phyloP scores from a whole-genome alignment of 2,113 vertebrate species.

The Rhagologus leucostigma region DNA sequence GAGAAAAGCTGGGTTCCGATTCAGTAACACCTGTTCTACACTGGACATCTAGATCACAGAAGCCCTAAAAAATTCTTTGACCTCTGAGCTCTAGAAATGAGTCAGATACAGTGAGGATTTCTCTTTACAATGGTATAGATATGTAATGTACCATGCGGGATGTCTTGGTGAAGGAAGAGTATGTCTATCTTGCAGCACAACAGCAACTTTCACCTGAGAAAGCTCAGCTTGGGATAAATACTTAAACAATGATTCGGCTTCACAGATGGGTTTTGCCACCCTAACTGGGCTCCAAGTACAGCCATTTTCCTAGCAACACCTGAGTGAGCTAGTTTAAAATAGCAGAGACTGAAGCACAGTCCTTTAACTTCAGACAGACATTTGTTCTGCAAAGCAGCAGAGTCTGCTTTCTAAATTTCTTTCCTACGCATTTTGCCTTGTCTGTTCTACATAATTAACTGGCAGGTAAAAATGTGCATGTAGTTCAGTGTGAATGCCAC shows the following conservation, averaged over 20 bases:
- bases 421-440: neutral
- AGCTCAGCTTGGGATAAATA: neutral
- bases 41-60: neutral
- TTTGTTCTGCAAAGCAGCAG: neutral
- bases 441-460: neutral
- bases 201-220: neutral
- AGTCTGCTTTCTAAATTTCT: neutral
- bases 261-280: neutral
- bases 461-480: neutral
- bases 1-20: neutral
- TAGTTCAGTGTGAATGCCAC: neutral
- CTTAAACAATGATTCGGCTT: neutral
- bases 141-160: neutral
- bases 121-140: neutral
- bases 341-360: neutral
- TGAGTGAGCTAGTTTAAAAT: neutral
- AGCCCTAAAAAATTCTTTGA: neutral
- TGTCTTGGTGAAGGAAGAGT: neutral
- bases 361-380: neutral
- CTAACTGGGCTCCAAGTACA: neutral
- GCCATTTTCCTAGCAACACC: neutral
- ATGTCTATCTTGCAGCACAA: neutral
- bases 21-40: neutral
- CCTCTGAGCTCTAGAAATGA: neutral
- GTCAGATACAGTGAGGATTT: neutral